Evolutionary conservation across 2,797 vertebrate species (phyloP).

Genomic region (Pelochelys cantorii): DNA sequence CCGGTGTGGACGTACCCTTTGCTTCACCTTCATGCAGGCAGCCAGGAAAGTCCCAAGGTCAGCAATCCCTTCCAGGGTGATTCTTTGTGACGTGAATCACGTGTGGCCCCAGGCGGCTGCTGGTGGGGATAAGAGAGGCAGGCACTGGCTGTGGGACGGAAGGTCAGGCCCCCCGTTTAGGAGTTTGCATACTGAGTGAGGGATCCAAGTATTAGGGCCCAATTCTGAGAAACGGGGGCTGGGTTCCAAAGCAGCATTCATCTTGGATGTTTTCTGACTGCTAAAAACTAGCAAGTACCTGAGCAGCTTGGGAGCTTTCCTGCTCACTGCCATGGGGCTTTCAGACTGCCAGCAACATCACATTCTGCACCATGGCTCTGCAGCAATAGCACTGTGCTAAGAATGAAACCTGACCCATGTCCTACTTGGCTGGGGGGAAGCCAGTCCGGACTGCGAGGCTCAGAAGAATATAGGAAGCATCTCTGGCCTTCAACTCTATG

Average conservation of each 20-base stretch:
- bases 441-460: neutral
- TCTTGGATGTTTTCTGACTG: neutral
- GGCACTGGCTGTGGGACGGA: no score
- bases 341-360: neutral
- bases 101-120: neutral
- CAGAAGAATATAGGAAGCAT: neutral
- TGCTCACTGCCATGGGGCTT: neutral
- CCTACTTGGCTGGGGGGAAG: neutral
- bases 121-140: neutral
- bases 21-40: neutral
- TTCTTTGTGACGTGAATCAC: neutral
- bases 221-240: neutral
- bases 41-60: neutral
- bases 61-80: neutral
- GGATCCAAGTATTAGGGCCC: neutral
- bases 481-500: neutral
- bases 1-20: neutral
- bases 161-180: neutral
- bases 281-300: neutral
- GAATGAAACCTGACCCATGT: neutral
- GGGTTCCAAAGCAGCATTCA: neutral
- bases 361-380: neutral
- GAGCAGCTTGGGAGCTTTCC: neutral
- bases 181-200: neutral
- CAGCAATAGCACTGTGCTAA: neutral